Evolutionary conservation across 1,140 invertebrate genomes (phyloP), one percentile per base, ranked within the genome.

Genomic region (Nylanderia fulva): DNA sequence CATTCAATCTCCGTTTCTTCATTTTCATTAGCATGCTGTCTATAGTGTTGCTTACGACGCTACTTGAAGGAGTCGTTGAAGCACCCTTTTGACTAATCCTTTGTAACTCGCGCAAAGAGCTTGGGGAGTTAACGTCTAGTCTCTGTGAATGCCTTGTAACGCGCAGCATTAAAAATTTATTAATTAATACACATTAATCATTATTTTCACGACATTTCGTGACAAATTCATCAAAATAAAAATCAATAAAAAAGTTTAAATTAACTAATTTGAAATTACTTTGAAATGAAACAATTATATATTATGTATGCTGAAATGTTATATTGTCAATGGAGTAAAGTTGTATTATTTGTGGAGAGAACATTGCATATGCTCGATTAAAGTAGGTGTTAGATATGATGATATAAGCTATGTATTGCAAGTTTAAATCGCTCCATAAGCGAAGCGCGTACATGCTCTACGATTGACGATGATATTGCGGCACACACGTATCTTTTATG

Each of bases 1-100:
- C 64, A 42, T 80, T 80, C 64, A 80, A 80, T 80, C 63, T 71
- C 48, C 64, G 48, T 80, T 58, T 80, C 77, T 80, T 69, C 77
- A 45, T 80, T 52, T 80, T 80, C 48, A 71, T 80, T 80, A 80
- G 77, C 77, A 80, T 36, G 48, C 64, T 71, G 64, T 42, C 63
- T 80, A 39, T 71, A 71, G 48, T 18, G 48, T 80, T 48, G 77
- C 77, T 80, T 58, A 42, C 64, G 24, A 56, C 2, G 33, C 36
- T 69, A 56, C 64, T 77, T 77, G 29, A 64, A 71, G 33, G 48
- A 21, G 3, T 6, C 7, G 36, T 56, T 69, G 45, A 80, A 80
- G 33, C 29, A 80, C 15, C 76, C 76, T 69, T 80, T 80, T 27
- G 48, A 58, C 64, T 80, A 69, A 80, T 18, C 36, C 77, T 80